Percentiles rank a stretch among this genome's conserved stretches.
phyloP scores from a whole-genome alignment of 2,888 invertebrate genomes.

The Ectemnius continuus region DNA sequence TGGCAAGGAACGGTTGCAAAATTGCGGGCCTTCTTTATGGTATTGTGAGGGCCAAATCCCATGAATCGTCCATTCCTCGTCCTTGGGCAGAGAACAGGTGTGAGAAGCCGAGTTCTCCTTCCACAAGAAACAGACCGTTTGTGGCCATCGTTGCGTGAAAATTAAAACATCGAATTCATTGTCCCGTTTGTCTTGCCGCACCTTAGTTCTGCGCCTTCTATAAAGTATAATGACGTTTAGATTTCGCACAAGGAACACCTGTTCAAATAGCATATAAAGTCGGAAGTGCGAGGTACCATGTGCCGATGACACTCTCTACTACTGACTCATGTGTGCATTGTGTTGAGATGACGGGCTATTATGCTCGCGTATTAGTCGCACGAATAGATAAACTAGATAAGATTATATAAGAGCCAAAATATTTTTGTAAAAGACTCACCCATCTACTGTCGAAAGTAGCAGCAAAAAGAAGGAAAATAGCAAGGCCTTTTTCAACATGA shows the following conservation, averaged over 20 bases:
- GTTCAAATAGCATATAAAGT: background rate
- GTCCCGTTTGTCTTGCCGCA: background rate
- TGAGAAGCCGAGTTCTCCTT: slow-evolving; percentile 81
- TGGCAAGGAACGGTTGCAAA: slow-evolving; percentile 84
- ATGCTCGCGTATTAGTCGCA: background rate
- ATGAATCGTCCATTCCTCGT: slow-evolving; percentile 87
- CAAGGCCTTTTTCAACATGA: slow-evolving; percentile 22
- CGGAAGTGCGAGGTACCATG: no score
- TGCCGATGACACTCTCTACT: no score
- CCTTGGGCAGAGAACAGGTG: slow-evolving; percentile 83
- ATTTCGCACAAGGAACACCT: background rate
- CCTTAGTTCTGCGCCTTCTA: background rate
- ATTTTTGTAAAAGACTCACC: slow-evolving; percentile 33
- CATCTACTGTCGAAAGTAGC: slow-evolving; percentile 10
- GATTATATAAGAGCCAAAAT: background rate
- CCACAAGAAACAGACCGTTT: slow-evolving; percentile 86
- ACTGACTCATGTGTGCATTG: no score
- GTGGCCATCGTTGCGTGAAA: slow-evolving; percentile 91
- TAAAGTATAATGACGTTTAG: background rate
- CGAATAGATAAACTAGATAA: background rate
- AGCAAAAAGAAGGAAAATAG: slow-evolving; percentile 10
- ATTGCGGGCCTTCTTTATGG: slow-evolving; percentile 84
- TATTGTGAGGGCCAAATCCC: slow-evolving; percentile 90
- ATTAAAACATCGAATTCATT: slow-evolving; percentile 85
- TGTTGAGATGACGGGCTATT: no score